Evolutionary conservation across 2,113 vertebrate species (phyloP).

Genomic region (Narcine bancroftii): DNA sequence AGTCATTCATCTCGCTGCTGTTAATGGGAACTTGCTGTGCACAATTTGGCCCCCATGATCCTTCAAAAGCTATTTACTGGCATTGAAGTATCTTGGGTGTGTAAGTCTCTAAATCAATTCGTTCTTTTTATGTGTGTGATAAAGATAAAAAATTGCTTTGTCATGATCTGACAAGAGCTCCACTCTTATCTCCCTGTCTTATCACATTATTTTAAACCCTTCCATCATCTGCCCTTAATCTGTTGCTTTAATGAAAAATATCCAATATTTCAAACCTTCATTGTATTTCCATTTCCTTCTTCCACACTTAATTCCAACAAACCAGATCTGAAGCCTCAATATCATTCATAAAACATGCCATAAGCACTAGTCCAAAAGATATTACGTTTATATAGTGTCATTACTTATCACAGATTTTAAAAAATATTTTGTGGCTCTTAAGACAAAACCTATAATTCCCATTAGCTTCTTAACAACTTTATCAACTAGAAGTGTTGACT

Average conservation of each 20-base stretch:
- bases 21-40: neutral
- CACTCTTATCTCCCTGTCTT: neutral
- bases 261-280: neutral
- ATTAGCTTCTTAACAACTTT: neutral
- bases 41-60: neutral
- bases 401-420: neutral
- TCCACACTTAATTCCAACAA: neutral
- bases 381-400: conserved; percentile 3
- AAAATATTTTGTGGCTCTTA: neutral
- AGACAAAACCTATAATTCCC: neutral
- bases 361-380: neutral
- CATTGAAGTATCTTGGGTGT: neutral
- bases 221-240: conserved; percentile 11
- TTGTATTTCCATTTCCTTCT: neutral
- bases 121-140: neutral
- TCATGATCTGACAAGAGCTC: neutral
- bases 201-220: neutral
- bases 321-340: neutral
- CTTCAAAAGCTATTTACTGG: neutral
- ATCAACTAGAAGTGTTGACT: neutral
- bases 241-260: neutral
- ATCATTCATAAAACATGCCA: neutral
- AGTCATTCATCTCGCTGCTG: neutral
- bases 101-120: neutral
- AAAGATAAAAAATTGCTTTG: neutral